Evolutionary conservation across 2,113 vertebrate genomes (phyloP).

Genomic region (Rallus limicola): DNA sequence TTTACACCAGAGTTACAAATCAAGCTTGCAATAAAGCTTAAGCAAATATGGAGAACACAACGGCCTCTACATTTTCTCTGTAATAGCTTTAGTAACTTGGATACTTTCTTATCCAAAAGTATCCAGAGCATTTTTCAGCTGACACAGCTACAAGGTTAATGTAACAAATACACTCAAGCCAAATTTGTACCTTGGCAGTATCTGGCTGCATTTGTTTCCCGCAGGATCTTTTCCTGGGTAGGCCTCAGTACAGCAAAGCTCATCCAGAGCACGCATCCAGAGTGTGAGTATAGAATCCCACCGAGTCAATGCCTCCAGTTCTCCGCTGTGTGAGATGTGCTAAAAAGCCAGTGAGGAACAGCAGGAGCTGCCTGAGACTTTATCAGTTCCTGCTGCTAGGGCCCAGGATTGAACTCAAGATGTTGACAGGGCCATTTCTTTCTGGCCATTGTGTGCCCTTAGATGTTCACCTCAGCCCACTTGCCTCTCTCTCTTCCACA

Average conservation of each 20-base stretch:
- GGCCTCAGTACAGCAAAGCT: not conserved
- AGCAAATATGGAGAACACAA: not conserved
- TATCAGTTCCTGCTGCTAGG: not conserved
- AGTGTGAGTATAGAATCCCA: not conserved
- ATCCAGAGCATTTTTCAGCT: not conserved
- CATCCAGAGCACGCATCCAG: not conserved
- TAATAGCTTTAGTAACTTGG: not conserved
- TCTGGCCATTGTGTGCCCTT: not conserved
- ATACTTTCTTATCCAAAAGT: not conserved
- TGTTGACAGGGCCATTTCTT: not conserved
- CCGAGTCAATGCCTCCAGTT: not conserved
- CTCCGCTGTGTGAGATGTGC: not conserved
- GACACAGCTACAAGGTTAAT: not conserved
- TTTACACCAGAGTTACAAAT: not conserved
- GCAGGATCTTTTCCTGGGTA: not conserved
- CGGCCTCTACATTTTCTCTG: fast-evolving
- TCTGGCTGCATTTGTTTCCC: not conserved
- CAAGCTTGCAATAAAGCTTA: not conserved
- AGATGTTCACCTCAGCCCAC: not conserved
- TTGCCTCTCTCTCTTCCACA: not conserved
- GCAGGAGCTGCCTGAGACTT: not conserved
- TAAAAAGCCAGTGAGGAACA: not conserved
- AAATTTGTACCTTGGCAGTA: not conserved
- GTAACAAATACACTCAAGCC: not conserved
- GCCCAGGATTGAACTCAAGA: not conserved